Conservation (phyloP, 2,888 invertebrate species). For the Papilio gigon region DNA sequence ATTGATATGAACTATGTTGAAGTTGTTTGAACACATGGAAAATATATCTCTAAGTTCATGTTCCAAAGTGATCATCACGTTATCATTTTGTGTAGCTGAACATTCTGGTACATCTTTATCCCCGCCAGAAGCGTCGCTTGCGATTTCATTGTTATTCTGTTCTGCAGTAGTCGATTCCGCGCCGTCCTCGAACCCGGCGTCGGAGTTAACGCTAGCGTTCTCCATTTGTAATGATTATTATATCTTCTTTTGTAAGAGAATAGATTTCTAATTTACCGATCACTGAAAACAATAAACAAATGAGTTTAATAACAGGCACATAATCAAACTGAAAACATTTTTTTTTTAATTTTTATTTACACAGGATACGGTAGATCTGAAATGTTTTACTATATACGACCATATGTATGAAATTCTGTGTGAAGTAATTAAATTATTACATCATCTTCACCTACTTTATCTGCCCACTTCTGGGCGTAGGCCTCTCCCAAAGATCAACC, state of each 20-base stretch:
- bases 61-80: slow-evolving; percentile 18
- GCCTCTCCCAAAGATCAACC: too few relatives aligned
- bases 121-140: neutral
- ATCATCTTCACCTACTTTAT: too few relatives aligned
- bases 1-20: slow-evolving; percentile 32
- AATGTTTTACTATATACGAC: too few relatives aligned
- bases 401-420: too few relatives aligned
- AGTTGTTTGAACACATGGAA: neutral
- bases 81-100: neutral
- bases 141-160: neutral
- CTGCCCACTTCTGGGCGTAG: too few relatives aligned
- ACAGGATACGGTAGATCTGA: too few relatives aligned
- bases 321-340: neutral
- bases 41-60: slow-evolving; percentile 25
- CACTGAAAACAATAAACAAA: neutral
- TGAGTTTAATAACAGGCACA: neutral
- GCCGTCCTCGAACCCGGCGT: neutral
- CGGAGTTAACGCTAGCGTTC: neutral
- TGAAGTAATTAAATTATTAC: too few relatives aligned
- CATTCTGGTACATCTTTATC: neutral
- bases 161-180: neutral
- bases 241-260: neutral
- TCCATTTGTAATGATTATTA: neutral
- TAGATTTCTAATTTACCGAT: neutral
- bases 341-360: too few relatives aligned